Base-by-base conservation (phyloP, 2,113 vertebrate species). In the Chaetodon trifascialis region DNA sequence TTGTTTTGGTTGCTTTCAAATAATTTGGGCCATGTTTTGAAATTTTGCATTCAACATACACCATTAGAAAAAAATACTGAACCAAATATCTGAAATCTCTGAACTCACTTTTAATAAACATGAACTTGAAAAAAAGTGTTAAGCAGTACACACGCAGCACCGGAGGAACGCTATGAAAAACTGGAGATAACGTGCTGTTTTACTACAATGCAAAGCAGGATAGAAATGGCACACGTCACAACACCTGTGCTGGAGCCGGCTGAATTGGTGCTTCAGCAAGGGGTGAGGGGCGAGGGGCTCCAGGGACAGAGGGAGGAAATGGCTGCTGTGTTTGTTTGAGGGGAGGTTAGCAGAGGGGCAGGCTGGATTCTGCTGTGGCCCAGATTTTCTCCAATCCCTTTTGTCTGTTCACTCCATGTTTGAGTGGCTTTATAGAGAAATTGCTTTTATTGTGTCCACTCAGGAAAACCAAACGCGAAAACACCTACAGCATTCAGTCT, bases 401-500 rank as follows among this genome's bases (percentile, higher is more conserved):
- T 91, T 94, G 89, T 93, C 86, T 83, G 75, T 91, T 94, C 92
- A 82, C 82, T 92, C 87, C 71, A 80, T 88, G 86, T 89, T 86
- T 88, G 90, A 93, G 91, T 90, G 92, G 84, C 86, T 93, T 92
- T 89, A 76, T 84, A 74, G 82, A 92, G 87, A 94, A 91, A 95
- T 92, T 93, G 91, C 92, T 93, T 94, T 94, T 90, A 93, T 93
- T 94, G 92, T 92, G 86, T 91, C 91, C 85, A 84, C 82, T 91
- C 87, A 91, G 88, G 82, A 90, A 93, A 94, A 91, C 40, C 80
- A 91, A 91, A 93, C 69, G 80, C 82, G 89, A 89, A 92, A 93
- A 93, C 77, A 94, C 83, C 69, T 91, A 77, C 87, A 89, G 80
- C 83, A 72, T 87, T 86, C 85, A 90, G 85, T 83, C 66, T 73